Conservation (phyloP, 2,888 invertebrate genomes). For the Drosophila colorata region DNA sequence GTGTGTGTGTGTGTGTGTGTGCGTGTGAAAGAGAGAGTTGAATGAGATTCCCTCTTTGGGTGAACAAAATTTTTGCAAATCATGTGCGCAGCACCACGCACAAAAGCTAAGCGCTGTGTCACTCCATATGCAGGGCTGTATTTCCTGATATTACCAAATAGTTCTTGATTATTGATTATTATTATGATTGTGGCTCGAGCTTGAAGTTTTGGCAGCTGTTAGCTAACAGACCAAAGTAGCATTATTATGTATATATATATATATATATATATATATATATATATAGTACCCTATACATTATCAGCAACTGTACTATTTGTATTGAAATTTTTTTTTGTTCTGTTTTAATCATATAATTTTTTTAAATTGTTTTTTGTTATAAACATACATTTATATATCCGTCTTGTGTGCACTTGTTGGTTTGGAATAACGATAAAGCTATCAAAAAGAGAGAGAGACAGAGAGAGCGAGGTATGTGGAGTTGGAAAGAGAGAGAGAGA, state of each 20-base stretch:
- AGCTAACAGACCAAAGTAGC: conserved; percentile 62
- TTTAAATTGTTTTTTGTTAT: conserved; percentile 13
- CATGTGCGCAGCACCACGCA: conserved; percentile 18
- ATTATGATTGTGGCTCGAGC: conserved; percentile 47
- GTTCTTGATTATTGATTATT: conserved; percentile 24
- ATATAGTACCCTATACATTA: conserved; percentile 11
- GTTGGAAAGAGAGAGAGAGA: not conserved
- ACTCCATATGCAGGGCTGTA: conserved; percentile 30
- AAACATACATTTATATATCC: conserved; percentile 19
- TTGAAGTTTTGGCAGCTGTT: conserved; percentile 50
- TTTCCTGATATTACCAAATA: conserved; percentile 28
- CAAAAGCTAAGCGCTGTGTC: conserved; percentile 49
- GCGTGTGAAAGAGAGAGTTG: not conserved
- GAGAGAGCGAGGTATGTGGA: not conserved
- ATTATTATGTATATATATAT: conserved; percentile 31
- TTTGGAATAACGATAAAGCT: conserved; percentile 45
- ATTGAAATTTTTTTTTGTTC: not conserved
- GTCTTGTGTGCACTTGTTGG: conserved; percentile 67
- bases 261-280: conserved; percentile 6
- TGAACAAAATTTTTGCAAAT: conserved; percentile 2
- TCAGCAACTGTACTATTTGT: not conserved
- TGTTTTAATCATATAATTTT: conserved; percentile 1
- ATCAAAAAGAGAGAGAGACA: conserved; percentile 6
- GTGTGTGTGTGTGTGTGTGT: not conserved
- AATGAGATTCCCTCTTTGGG: too few species aligned